phyloP scores from a whole-genome alignment of 1,140 invertebrate genomes.

The Drosophila saltans region DNA sequence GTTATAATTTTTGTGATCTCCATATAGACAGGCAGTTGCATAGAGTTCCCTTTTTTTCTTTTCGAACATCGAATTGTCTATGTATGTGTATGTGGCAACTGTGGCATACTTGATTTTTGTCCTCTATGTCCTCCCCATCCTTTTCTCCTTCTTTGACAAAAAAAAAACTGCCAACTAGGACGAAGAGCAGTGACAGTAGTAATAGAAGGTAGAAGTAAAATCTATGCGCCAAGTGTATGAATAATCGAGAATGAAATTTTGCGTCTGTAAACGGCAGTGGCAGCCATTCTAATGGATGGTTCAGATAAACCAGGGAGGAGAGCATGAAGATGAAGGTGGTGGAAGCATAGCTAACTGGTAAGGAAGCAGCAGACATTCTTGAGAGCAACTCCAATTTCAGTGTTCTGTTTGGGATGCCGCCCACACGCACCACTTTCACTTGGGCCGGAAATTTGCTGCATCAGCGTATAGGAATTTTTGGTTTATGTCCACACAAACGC shows the following conservation, averaged over 20 bases:
- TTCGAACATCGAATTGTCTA: no score
- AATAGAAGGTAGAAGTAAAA: conserved; percentile 17
- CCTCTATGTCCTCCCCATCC: no score
- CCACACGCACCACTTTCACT: conserved; percentile 76
- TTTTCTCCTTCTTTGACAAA: background rate
- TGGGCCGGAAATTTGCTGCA: conserved; percentile 74
- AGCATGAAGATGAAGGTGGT: conserved; percentile 29
- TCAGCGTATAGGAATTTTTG: conserved; percentile 80
- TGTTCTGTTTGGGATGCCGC: conserved; percentile 5
- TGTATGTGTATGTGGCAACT: conserved; percentile 39
- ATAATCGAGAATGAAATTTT: conserved; percentile 71
- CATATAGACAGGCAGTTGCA: background rate
- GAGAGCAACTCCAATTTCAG: conserved; percentile 8
- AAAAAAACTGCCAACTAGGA: conserved; percentile 11
- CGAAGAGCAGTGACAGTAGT: background rate
- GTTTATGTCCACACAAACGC: conserved; percentile 58
- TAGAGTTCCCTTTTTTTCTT: conserved; percentile 10
- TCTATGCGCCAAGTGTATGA: conserved; percentile 61
- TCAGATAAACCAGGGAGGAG: background rate
- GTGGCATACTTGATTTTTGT: conserved; percentile 49
- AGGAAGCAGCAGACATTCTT: conserved; percentile 3
- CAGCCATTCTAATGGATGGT: conserved; percentile 37
- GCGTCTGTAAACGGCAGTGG: conserved; percentile 47
- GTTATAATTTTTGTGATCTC: conserved; percentile 2
- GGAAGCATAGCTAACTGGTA: conserved; percentile 3